Base-by-base conservation (phyloP, 1,140 invertebrate genomes). In the Venturia canescens region DNA sequence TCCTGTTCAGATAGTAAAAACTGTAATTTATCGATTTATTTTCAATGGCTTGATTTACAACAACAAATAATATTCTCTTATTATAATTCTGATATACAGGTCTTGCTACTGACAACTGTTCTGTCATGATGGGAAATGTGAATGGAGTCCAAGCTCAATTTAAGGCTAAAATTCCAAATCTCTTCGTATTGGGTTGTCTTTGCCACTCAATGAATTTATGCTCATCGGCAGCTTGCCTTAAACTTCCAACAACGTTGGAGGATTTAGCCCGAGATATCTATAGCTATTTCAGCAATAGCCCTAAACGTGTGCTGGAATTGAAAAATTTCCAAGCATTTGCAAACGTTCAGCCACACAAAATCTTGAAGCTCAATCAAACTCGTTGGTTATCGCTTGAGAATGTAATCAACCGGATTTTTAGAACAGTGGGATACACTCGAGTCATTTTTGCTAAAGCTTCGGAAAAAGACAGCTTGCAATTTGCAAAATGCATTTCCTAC, bases 101-200 rank as follows among this genome's bases (percentile, higher is more conserved):
- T 11, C 90, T 90, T 86, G 89, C 85, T 31, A 79, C 88, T 78
- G 90, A 91, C 82, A 88, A 88, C 2, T 82, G 87, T 5, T 89
- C 86, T 57, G 77, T 82, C n/a, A 91, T 91, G 87, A 87, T 90
- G 83, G 89, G 90, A 31, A 15, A 81, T 29, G 44, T 88, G n/a
- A 82, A 90, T 83, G 90, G 88, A 11, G 53, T 92, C 67, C 48
- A 72, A 53, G 85, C 79, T 26, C 72, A 82, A 34, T 86, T 89
- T 72, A 29, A 71, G 82, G 83, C 83, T 57, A 82, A 86, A 5
- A 84, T 86, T 29, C 89, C 86, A 1, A 38, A 86, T 78, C 38
- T 88, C 7, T 85, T 85, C 79, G 70, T 83, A 31, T 83, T 89
- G 50, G 89, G 88, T 75, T 90, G 87, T 78, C 85, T 88, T 50